Percentiles rank a stretch among this genome's conserved stretches.
Conservation (phyloP, 2,797 vertebrate genomes). For the Centropyge bicolor region DNA sequence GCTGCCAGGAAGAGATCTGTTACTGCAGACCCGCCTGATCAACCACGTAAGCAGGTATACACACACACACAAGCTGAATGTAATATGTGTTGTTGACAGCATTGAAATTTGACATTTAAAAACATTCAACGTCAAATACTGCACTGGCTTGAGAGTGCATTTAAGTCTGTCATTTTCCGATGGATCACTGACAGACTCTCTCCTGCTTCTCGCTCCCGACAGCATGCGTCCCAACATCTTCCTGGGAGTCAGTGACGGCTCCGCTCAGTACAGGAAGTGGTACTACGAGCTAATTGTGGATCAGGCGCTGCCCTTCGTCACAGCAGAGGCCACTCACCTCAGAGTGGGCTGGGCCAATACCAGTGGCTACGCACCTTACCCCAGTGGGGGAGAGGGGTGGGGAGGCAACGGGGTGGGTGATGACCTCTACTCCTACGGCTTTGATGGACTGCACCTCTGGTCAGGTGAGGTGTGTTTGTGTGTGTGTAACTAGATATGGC, state of each 20-base stretch:
- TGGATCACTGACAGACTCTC: neutral
- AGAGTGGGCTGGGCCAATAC: slow-evolving; percentile 96
- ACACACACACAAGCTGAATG: slow-evolving; percentile 2
- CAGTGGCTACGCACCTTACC: slow-evolving; percentile 92
- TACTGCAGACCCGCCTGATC: slow-evolving; percentile 93
- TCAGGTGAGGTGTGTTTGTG: slow-evolving; percentile 85
- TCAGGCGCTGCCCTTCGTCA: slow-evolving; percentile 90
- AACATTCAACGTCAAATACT: neutral
- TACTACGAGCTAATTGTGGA: slow-evolving; percentile 97
- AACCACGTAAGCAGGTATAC: slow-evolving; percentile 95
- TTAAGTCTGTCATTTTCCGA: neutral
- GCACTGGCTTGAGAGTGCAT: no score
- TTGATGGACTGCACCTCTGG: slow-evolving; percentile 96
- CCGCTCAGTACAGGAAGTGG: slow-evolving; percentile 97
- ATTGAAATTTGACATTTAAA: neutral
- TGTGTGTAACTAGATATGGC: neutral
- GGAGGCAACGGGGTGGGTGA: slow-evolving; percentile 96
- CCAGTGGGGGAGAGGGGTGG: slow-evolving; percentile 95
- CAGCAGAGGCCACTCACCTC: slow-evolving; percentile 93
- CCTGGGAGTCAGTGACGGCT: slow-evolving; percentile 94
- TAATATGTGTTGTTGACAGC: neutral
- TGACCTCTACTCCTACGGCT: slow-evolving; percentile 95
- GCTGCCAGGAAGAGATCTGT: slow-evolving; percentile 93
- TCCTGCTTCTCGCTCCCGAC: slow-evolving; percentile 19
- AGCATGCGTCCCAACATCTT: slow-evolving; percentile 97